These are phyloP conservation scores for Choreutis nemorana DNA, from an alignment of 2,888 invertebrate species.

Conservation along the genomic window DNA sequence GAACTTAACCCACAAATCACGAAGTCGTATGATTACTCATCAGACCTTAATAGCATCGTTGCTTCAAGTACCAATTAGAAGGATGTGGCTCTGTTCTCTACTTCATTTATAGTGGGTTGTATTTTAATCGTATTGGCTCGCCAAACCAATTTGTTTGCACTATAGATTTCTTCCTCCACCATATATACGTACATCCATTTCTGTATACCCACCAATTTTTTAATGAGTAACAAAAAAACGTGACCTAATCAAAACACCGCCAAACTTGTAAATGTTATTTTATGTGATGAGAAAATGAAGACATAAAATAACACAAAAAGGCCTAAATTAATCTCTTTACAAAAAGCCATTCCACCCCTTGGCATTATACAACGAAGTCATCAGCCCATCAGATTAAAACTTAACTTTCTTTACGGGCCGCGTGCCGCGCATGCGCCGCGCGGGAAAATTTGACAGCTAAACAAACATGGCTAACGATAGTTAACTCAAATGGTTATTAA, in stretches of 20 bases:
- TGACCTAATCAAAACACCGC: neutral
- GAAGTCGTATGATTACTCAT: too few species aligned
- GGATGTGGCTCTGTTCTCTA: too few species aligned
- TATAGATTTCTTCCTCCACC: too few species aligned
- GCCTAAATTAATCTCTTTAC: conserved; percentile 21
- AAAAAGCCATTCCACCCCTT: conserved; percentile 26
- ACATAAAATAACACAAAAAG: conserved; percentile 1
- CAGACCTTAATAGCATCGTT: too few species aligned
- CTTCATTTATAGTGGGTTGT: too few species aligned
- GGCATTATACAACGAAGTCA: conserved; percentile 23
- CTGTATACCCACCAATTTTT: too few species aligned
- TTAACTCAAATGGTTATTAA: conserved; percentile 55
- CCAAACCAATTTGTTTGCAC: too few species aligned
- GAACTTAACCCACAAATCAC: too few species aligned
- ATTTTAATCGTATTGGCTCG: too few species aligned
- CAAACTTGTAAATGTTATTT: neutral
- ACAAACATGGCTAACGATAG: conserved; percentile 54
- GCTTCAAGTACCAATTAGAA: too few species aligned
- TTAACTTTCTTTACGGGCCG: conserved; percentile 28
- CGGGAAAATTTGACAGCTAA: conserved; percentile 48
- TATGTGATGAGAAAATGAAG: neutral
- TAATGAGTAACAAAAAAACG: neutral
- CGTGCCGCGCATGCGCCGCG: conserved; percentile 40
- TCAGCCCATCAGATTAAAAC: conserved; percentile 43
- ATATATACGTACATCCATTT: too few species aligned